These are phyloP conservation scores for Melanocharis versteri DNA, from an alignment of 2,113 vertebrate species.

Conservation along the genomic window DNA sequence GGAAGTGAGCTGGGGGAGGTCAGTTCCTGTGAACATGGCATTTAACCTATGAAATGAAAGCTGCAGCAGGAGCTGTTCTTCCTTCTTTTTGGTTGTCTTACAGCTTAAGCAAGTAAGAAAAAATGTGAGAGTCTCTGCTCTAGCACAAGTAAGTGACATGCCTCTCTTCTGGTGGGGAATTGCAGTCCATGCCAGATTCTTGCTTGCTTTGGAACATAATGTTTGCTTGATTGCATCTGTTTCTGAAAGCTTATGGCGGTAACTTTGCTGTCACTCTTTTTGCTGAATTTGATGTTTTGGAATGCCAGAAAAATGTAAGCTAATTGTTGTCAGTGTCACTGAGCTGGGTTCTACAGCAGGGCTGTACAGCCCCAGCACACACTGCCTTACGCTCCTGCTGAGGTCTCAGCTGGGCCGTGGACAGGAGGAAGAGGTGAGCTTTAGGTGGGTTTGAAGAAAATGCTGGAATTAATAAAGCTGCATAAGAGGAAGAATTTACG, in stretches of 20 bases:
- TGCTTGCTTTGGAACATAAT: background rate
- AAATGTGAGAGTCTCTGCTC: background rate
- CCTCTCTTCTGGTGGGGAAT: background rate
- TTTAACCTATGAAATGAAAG: slow-evolving; percentile 6
- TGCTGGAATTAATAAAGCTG: background rate
- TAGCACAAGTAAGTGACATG: slow-evolving; percentile 15
- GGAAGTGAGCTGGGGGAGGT: background rate
- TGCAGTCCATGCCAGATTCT: background rate
- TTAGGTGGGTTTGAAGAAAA: background rate
- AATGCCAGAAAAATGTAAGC: background rate
- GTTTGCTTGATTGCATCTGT: background rate
- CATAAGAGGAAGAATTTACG: background rate
- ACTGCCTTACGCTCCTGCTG: rapidly evolving
- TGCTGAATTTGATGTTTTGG: background rate
- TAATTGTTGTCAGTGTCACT: rapidly evolving
- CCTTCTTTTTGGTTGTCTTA: background rate
- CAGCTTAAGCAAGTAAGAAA: background rate
- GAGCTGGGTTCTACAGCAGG: background rate
- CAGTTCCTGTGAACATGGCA: slow-evolving; percentile 15
- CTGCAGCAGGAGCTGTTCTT: slow-evolving; percentile 34
- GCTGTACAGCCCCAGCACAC: rapidly evolving
- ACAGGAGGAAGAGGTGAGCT: background rate
- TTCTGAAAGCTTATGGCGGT: background rate
- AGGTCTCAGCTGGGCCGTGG: rapidly evolving
- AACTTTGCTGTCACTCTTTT: background rate